Conservation (phyloP, 2,113 vertebrate genomes). For the Hypanus sabinus region DNA sequence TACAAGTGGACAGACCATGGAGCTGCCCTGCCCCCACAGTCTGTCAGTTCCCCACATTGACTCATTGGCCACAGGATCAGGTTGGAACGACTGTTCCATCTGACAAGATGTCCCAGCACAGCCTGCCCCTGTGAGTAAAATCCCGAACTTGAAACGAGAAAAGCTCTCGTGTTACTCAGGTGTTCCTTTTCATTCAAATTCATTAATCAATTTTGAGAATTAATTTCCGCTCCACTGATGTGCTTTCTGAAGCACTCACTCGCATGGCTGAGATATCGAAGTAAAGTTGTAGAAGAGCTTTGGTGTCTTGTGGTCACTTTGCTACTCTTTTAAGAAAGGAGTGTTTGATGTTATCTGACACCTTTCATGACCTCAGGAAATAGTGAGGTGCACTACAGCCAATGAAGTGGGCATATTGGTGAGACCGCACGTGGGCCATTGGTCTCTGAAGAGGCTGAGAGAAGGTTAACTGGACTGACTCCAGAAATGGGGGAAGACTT, state of each 20-base stretch:
- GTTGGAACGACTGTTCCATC: background rate
- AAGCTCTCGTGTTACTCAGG: background rate
- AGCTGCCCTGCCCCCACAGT: background rate
- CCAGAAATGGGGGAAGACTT: too few relatives aligned
- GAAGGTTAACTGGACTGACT: too few relatives aligned
- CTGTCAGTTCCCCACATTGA: background rate
- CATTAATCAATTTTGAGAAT: background rate
- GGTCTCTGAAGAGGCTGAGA: too few relatives aligned
- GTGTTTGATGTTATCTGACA: background rate
- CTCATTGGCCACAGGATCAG: background rate
- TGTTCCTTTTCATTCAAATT: background rate
- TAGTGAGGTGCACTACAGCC: too few relatives aligned
- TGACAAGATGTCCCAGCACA: background rate
- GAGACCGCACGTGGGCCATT: too few relatives aligned
- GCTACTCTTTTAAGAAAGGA: background rate
- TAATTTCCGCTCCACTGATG: background rate
- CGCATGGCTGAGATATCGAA: background rate
- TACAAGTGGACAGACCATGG: background rate
- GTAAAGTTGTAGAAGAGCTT: background rate
- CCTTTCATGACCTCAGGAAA: background rate
- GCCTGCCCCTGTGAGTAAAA: background rate
- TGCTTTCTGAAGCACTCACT: background rate
- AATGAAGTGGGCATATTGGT: too few relatives aligned
- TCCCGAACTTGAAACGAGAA: background rate
- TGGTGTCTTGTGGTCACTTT: background rate